Evolutionary conservation across 2,797 vertebrate species (phyloP), one percentile per base, ranked within the genome.

Genomic region (Macrochelys suwanniensis): DNA sequence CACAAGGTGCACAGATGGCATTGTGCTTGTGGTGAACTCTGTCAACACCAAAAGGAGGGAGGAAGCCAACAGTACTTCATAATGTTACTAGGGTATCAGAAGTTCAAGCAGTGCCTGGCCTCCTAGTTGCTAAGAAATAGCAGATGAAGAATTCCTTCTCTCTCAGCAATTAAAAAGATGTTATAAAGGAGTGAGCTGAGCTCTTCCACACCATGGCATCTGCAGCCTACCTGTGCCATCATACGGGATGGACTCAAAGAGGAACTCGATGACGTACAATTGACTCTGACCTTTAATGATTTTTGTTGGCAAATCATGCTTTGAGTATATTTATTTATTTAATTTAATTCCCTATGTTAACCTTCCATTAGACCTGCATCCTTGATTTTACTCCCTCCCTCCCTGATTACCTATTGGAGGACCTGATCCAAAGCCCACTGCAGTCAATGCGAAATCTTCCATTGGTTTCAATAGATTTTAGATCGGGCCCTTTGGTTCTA

Each of bases 11-110:
- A 99, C 99, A 31, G 99, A 99, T 88, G 99, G 99, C 96, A 99
- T 99, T 77, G 98, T 99, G 65, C 99, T 99, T 80, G 99, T 99
- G 94, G 99, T 99, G 98, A 99, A 99, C 98, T 99, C 99, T 17
- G 99, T 99, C 96, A 99, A 99, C 77, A 96, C 96, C 0, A 99
- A 99, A 97, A 99, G 98, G 88, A 99, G 99, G 99, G 99, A 99
- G 97, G 99, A 99, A 98, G 99, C 99, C 89, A 99, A 99, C 97
- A 99, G 98, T 99, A 98, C 98, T 99, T 92, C 98, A 99, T 68
- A 99, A 99, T 96, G 99, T 99, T 47, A 98, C 98, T n/a, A 99
- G 98, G 86, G 97, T 97, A 25, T 97, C 98, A 2, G 98, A 99
- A 96, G 99, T 99, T 95, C 98, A 99, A 87, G 98, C 98, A 17